Percentiles rank a stretch among this genome's conserved stretches.
Evolutionary conservation across 2,888 invertebrate species (phyloP).

Genomic region (Diaperis boleti): DNA sequence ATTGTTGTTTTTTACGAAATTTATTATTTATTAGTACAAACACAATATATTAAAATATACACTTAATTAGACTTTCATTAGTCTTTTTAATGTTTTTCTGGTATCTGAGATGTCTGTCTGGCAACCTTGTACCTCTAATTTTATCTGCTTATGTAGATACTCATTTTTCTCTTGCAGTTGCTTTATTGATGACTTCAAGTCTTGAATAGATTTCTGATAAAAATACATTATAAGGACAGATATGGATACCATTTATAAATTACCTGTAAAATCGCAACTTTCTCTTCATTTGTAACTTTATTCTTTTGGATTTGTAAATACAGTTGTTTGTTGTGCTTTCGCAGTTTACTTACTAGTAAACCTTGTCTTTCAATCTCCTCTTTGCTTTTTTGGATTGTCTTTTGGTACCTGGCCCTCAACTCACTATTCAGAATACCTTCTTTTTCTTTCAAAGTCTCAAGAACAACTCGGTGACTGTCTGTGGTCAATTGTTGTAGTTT

Average conservation of each 20-base stretch:
- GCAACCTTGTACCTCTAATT: slow-evolving; percentile 21
- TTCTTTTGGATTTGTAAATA: slow-evolving; percentile 16
- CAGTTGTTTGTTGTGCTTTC: slow-evolving; percentile 22
- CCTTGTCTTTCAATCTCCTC: slow-evolving; percentile 26
- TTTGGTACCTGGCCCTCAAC: slow-evolving; percentile 19
- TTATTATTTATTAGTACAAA: slow-evolving; percentile 17
- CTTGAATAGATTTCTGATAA: slow-evolving; percentile 15
- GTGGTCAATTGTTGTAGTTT: slow-evolving; percentile 7
- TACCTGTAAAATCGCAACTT: background rate
- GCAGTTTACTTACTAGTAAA: slow-evolving; percentile 10
- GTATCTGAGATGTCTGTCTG: slow-evolving; percentile 24
- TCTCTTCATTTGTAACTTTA: slow-evolving; percentile 16
- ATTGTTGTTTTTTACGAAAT: slow-evolving; percentile 9
- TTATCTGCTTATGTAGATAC: slow-evolving; percentile 12
- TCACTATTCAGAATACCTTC: slow-evolving; percentile 12
- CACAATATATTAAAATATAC: background rate
- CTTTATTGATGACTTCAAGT: background rate
- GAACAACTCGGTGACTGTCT: background rate
- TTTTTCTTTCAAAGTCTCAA: slow-evolving; percentile 12
- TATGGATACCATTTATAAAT: background rate
- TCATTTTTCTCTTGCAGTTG: slow-evolving; percentile 16
- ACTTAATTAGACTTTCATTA: slow-evolving; percentile 1
- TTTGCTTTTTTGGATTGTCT: slow-evolving; percentile 16
- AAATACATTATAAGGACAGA: background rate
- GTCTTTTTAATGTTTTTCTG: slow-evolving; percentile 19